Evolutionary conservation across 2,888 invertebrate genomes (phyloP), one percentile per base, ranked within the genome.

Genomic region (Koerneria pararmatus): DNA sequence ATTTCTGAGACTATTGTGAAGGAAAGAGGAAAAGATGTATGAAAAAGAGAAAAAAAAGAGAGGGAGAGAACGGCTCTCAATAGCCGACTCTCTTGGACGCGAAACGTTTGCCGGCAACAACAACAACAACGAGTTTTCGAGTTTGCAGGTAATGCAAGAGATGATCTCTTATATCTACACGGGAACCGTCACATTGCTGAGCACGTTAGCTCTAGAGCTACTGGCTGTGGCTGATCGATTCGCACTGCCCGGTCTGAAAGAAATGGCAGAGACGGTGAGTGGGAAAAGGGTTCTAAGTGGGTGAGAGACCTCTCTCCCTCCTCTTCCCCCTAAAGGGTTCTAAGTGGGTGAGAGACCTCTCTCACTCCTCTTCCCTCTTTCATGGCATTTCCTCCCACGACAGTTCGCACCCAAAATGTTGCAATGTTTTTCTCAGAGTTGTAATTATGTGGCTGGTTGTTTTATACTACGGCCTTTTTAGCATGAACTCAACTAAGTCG

Each of bases 201-300:
- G 72, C n/a, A 46, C 65, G 2, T 71, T 79, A 71, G 78, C 79
- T 6, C 66, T 78, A 0, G 83, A 82, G 15, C 68, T 83, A 11
- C 71, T 83, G 15, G 78, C 78, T 1, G 78, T 76, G 5, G 80
- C 82, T n/a, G 83, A 83, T 37, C 73, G 83, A 27, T 83, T 76
- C 63, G 74, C 77, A n/a, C 65, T 83, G 24, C 72, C 73, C n/a
- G 81, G 80, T 15, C 71, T 83, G n/a, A 83, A 83, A 57, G 78
- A 78, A 8, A 71, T 80, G 72, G 81, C 82, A 19, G 81, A 81
- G 41, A 73, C 71, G 66, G 81, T 81, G 53, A 58, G 74, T 68
- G 5, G 48, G 49, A 0, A 4, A n/a, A 34, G 29, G 31, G 22
- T 58, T 19, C 24, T 15, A n/a, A 15, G n/a, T 58, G 27, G n/a